These are phyloP conservation scores for Caranx melampygus DNA, from an alignment of 2,113 vertebrate genomes.

Conservation along the genomic window DNA sequence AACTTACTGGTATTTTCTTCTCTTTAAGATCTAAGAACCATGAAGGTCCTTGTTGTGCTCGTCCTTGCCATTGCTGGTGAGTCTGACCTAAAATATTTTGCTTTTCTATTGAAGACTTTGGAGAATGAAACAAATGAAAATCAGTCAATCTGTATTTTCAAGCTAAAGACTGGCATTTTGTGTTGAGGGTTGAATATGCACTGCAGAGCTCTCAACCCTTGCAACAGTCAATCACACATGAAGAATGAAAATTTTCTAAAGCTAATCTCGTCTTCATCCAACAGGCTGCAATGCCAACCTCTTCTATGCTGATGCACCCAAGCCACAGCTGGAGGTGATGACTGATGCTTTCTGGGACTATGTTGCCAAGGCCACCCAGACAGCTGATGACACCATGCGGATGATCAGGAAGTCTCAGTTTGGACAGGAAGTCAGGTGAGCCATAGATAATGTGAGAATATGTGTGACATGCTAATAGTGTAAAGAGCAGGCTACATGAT, in stretches of 20 bases:
- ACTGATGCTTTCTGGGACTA: conserved; percentile 86
- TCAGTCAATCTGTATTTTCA: background rate
- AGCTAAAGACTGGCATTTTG: background rate
- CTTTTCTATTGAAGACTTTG: background rate
- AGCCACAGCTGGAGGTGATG: conserved; percentile 81
- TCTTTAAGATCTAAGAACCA: conserved; percentile 53
- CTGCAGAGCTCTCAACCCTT: background rate
- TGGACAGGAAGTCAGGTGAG: conserved; percentile 82
- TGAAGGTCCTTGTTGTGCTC: conserved; percentile 79
- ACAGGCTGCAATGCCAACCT: conserved; percentile 84
- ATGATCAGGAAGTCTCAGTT: conserved; percentile 80
- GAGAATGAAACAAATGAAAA: background rate
- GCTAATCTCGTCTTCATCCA: conserved; percentile 15
- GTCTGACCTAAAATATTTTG: conserved; percentile 5
- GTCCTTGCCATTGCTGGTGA: conserved; percentile 72
- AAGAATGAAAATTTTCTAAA: background rate
- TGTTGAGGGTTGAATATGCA: rapidly evolving
- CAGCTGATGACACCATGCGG: conserved; percentile 81
- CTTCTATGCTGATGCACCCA: conserved; percentile 82
- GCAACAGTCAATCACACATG: background rate
- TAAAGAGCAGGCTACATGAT: background rate
- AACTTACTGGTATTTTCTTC: conserved; percentile 23
- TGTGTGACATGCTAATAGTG: background rate
- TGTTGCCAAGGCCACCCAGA: conserved; percentile 79
- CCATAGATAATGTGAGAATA: background rate